Conservation (phyloP, 2,888 invertebrate species). For the Sarcophaga rosellei region DNA sequence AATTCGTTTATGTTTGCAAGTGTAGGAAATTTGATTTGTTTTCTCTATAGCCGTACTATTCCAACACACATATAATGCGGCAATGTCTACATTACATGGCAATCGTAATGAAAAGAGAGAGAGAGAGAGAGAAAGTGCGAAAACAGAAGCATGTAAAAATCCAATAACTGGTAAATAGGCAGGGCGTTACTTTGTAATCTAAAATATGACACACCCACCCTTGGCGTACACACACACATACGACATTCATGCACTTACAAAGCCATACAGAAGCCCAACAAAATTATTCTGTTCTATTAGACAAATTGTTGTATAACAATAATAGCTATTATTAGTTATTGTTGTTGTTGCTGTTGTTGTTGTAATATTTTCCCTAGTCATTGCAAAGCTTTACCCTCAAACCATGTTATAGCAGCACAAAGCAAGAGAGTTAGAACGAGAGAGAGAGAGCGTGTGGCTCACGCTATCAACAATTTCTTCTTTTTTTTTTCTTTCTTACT, state of each 20-base stretch:
- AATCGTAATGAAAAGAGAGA: not conserved
- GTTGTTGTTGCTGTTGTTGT: not conserved
- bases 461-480: not conserved
- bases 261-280: not conserved
- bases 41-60: constrained; percentile 48
- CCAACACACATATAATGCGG: constrained; percentile 26
- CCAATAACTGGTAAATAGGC: not conserved
- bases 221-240: not conserved
- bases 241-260: not conserved
- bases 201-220: constrained; percentile 52
- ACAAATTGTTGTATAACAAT: constrained; percentile 46
- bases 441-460: too few relatives aligned
- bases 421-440: too few relatives aligned
- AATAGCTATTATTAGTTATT: constrained; percentile 36
- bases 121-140: not conserved
- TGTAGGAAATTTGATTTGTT: constrained; percentile 18
- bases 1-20: not conserved
- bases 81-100: not conserved
- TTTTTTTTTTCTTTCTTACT: constrained; percentile 1
- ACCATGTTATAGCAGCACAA: too few relatives aligned
- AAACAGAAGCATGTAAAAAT: constrained; percentile 6
- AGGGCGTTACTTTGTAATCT: constrained; percentile 54
- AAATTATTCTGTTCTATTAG: constrained; percentile 47
- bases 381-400: constrained; percentile 17
- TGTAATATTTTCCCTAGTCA: constrained; percentile 55